Evolutionary conservation across 2,113 vertebrate species (phyloP), one percentile per base, ranked within the genome.

Genomic region (Phylloscopus trochilus): DNA sequence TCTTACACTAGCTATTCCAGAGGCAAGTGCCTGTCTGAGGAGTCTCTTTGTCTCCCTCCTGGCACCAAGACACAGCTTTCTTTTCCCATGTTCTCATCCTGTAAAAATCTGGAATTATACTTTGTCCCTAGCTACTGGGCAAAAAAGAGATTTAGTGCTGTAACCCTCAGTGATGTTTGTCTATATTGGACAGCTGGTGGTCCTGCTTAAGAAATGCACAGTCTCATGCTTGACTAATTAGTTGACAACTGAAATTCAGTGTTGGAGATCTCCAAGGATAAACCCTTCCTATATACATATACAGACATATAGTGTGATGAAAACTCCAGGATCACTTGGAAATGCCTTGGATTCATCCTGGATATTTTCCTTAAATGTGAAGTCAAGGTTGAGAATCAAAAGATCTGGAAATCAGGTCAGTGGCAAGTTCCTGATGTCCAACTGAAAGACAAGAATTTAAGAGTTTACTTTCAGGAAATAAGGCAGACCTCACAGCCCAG

Each of bases 111-210:
- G 13, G 10, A 9, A 39, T 24, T 19, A 7, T 28, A 19, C 39
- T 96, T 94, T 47, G 31, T 17, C 88, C 94, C 33, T 64, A 87
- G 70, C 82, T 84, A 49, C n/a, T 53, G 63, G 70, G 15, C 51
- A 68, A 96, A 96, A 92, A 92, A 72, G 31, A 96, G 39, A 24
- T 92, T 93, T 87, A 83, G 69, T 72, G n/a, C 43, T 92, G 79
- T 72, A 44, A 37, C n/a, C n/a, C 39, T 44, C 62, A 23, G 26
- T 87, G 53, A 68, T 69, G 62, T 85, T 87, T 94, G 37, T 72
- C 87, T 94, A 0, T 62, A 58, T 17, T 37, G 37, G 30, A n/a
- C 41, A 73, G 67, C 27, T 86, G 70, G 81, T 51, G 41, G 41
- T 91, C 56, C 68, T 84, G 23, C 59, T 91, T 68, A 95, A 95